phyloP scores from a whole-genome alignment of 2,113 vertebrate genomes.

The Dasyornis broadbenti region DNA sequence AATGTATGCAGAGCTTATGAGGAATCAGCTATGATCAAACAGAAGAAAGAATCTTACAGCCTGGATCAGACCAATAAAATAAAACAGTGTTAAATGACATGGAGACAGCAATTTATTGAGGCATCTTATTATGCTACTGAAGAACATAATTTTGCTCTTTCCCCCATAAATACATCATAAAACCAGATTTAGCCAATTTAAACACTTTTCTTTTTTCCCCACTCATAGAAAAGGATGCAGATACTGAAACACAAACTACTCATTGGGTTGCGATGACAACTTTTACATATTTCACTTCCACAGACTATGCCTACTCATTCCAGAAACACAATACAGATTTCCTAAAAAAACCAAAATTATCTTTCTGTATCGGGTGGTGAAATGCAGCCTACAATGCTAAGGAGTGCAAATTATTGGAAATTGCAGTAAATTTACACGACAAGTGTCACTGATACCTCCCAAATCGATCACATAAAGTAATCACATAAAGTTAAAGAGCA shows the following conservation, averaged over 20 bases:
- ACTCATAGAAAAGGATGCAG: background rate
- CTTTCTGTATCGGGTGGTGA: background rate
- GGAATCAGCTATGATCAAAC: background rate
- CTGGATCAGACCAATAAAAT: background rate
- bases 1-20: background rate
- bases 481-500: no score
- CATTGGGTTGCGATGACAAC: background rate
- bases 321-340: background rate
- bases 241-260: background rate
- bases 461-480: background rate
- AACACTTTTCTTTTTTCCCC: accelerated
- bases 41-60: background rate
- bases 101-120: background rate
- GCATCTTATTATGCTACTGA: background rate
- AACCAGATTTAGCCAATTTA: background rate
- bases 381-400: background rate
- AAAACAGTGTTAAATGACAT: background rate
- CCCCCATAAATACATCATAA: background rate
- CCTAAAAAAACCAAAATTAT: background rate
- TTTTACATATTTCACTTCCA: background rate
- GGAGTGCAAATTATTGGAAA: background rate
- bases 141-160: background rate
- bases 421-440: background rate
- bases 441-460: background rate
- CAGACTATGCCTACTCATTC: background rate